These are phyloP conservation scores for Chaenocephalus aceratus DNA, from an alignment of 2,113 vertebrate species.

Conservation along the genomic window DNA sequence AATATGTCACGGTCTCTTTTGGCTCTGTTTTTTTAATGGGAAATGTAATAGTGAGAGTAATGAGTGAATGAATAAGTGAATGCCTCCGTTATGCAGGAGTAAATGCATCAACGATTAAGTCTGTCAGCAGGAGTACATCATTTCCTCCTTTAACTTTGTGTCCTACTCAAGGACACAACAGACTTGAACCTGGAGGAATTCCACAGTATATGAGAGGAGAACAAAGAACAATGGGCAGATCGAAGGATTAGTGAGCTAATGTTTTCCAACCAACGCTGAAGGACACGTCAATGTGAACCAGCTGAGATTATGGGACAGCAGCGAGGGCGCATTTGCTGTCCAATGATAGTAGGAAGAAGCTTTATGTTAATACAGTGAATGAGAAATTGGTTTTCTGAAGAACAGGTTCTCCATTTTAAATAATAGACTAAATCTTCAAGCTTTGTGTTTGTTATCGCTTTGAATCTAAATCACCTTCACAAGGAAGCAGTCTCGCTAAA, in stretches of 20 bases:
- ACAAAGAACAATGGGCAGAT: constrained; percentile 57
- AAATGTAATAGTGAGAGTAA: neutral
- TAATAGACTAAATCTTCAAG: constrained; percentile 1
- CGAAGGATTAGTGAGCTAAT: constrained; percentile 47
- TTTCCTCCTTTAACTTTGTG: constrained; percentile 36
- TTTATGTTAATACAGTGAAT: constrained; percentile 27
- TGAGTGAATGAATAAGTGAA: neutral
- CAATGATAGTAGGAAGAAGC: constrained; percentile 3
- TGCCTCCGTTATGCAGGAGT: neutral
- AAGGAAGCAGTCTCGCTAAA: neutral
- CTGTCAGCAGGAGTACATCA: constrained; percentile 7
- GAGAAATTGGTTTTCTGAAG: constrained; percentile 29
- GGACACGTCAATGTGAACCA: constrained; percentile 19
- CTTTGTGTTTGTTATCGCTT: neutral
- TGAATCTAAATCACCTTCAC: neutral
- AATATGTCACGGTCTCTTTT: neutral
- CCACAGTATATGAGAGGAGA: constrained; percentile 60
- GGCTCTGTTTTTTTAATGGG: neutral
- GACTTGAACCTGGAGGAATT: constrained; percentile 54
- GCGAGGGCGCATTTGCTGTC: constrained; percentile 3
- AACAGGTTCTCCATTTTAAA: neutral
- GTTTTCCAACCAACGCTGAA: constrained; percentile 31
- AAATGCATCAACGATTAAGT: constrained; percentile 16
- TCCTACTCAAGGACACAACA: constrained; percentile 47
- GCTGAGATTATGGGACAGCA: constrained; percentile 6